Evolutionary conservation across 2,797 vertebrate genomes (phyloP).

Genomic region (Cyclopterus lumpus): DNA sequence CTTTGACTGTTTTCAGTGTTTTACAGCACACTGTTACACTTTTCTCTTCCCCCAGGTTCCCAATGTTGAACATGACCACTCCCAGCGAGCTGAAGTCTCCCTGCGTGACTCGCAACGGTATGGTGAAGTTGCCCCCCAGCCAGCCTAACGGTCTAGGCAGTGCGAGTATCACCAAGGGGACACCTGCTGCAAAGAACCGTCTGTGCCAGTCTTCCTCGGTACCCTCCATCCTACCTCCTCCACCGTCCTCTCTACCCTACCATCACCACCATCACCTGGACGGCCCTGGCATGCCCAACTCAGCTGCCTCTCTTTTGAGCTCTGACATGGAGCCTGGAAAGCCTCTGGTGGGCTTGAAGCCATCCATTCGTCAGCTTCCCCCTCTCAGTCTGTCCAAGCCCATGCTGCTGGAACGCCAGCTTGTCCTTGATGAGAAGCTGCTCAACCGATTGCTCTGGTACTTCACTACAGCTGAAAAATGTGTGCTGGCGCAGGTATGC

Average conservation of each 20-base stretch:
- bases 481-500: conserved; percentile 95
- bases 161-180: conserved; percentile 99
- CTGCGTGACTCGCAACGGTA: conserved; percentile 95
- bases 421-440: conserved; percentile 96
- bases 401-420: conserved; percentile 87
- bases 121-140: conserved; percentile 93
- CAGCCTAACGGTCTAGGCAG: conserved; percentile 95
- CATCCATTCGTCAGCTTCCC: conserved; percentile 81
- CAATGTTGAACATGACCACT: conserved; percentile 95
- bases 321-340: conserved; percentile 84
- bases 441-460: conserved; percentile 96
- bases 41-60: conserved; percentile 78
- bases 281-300: conserved; percentile 78
- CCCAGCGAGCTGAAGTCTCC: conserved; percentile 95
- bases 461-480: conserved; percentile 96
- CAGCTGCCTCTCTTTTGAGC: conserved; percentile 86
- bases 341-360: conserved; percentile 80
- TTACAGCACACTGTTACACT: background rate
- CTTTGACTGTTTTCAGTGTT: background rate
- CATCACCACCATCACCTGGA: conserved; percentile 85
- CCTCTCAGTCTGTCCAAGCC: conserved; percentile 83
- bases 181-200: conserved; percentile 96
- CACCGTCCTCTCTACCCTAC: conserved; percentile 84
- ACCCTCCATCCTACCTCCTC: conserved; percentile 89
- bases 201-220: conserved; percentile 95